These are phyloP conservation scores for Gastrophysa polygoni DNA, from an alignment of 2,888 invertebrate species.

Conservation along the genomic window DNA sequence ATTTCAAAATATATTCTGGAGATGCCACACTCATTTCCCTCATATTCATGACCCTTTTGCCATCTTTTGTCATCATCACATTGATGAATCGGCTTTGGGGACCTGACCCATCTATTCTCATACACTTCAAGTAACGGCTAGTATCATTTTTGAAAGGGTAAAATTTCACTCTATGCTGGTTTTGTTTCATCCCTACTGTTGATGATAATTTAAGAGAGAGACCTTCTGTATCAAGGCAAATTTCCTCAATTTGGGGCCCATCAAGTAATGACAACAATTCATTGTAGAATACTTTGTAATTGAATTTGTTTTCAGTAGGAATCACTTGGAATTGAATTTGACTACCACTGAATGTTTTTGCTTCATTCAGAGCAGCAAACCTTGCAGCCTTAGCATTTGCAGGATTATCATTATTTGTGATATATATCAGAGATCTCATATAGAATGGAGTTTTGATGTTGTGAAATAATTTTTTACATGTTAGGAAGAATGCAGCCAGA, in stretches of 20 bases:
- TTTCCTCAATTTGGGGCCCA: slow-evolving; percentile 31
- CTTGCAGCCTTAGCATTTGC: slow-evolving; percentile 40
- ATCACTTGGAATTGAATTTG: slow-evolving; percentile 44
- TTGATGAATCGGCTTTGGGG: slow-evolving; percentile 32
- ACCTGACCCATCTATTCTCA: slow-evolving; percentile 34
- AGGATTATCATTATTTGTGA: slow-evolving; percentile 50
- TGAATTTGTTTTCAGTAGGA: slow-evolving; percentile 41
- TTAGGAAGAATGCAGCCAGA: slow-evolving; percentile 44
- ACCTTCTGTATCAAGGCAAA: slow-evolving; percentile 44
- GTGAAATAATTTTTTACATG: slow-evolving; percentile 46
- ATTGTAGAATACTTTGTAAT: slow-evolving; percentile 46
- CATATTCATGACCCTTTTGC: slow-evolving; percentile 35
- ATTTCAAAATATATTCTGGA: not conserved
- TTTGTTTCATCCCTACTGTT: slow-evolving; percentile 34
- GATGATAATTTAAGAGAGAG: slow-evolving; percentile 40
- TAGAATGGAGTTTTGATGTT: slow-evolving; percentile 41
- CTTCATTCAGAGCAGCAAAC: slow-evolving; percentile 48
- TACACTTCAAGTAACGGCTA: slow-evolving; percentile 35
- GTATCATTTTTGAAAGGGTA: slow-evolving; percentile 43
- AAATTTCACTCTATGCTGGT: slow-evolving; percentile 37
- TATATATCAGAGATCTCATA: slow-evolving; percentile 43
- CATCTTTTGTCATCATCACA: slow-evolving; percentile 36
- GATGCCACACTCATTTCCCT: slow-evolving; percentile 12
- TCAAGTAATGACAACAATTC: slow-evolving; percentile 44
- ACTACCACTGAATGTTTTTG: slow-evolving; percentile 43